phyloP scores from a whole-genome alignment of 2,797 vertebrate species.

The Pogonophryne albipinna region DNA sequence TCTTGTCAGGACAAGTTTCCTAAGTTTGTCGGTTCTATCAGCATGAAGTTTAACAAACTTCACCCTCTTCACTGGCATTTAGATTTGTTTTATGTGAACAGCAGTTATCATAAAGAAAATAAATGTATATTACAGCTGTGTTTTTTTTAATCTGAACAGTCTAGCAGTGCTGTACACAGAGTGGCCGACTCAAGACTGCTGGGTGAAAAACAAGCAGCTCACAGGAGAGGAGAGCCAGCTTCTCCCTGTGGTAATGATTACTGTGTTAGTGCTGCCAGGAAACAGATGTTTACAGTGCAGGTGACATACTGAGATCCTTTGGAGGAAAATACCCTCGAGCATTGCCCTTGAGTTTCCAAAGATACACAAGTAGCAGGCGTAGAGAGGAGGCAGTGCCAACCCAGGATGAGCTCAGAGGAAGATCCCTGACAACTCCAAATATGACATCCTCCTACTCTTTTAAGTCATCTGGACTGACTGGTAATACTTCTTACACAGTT shows the following conservation, averaged over 20 bases:
- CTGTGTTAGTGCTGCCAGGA: slow-evolving; percentile 32
- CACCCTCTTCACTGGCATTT: background rate
- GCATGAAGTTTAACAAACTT: background rate
- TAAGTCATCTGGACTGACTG: background rate
- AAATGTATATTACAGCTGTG: background rate
- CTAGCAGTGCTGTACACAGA: background rate
- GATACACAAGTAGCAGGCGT: slow-evolving; percentile 24
- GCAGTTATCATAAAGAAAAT: background rate
- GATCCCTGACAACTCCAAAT: background rate
- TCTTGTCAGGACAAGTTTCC: slow-evolving; percentile 1
- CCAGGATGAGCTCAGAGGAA: background rate
- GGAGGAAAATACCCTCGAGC: slow-evolving; percentile 38
- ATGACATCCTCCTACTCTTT: background rate
- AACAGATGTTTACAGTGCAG: slow-evolving; percentile 48
- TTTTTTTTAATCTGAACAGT: slow-evolving; percentile 9
- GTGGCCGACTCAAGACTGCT: background rate
- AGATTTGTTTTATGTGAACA: background rate
- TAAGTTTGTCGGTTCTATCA: slow-evolving; percentile 11
- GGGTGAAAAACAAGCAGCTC: slow-evolving; percentile 25
- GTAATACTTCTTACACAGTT: background rate
- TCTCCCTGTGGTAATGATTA: slow-evolving; percentile 41
- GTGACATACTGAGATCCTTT: slow-evolving; percentile 47
- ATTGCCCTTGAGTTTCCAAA: slow-evolving; percentile 34
- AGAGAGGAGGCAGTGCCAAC: slow-evolving; percentile 6
- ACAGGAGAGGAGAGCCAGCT: background rate